Percentiles rank a stretch among this genome's conserved stretches.
These are phyloP conservation scores for Anseranas semipalmata DNA, from an alignment of 2,113 vertebrate genomes.

Conservation along the genomic window DNA sequence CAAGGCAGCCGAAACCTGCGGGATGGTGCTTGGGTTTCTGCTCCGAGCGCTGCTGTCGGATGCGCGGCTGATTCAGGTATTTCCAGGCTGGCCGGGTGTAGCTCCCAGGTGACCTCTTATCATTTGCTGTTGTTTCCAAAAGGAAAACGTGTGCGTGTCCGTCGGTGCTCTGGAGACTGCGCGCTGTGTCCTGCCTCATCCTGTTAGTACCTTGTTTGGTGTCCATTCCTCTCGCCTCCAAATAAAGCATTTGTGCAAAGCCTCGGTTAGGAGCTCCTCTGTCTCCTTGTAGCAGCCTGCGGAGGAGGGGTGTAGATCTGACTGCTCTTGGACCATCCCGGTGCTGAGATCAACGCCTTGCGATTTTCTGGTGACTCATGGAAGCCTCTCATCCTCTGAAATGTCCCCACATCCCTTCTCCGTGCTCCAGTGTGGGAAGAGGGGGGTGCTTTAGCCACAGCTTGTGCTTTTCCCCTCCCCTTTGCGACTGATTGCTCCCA, in stretches of 20 bases:
- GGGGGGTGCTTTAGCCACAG: background rate
- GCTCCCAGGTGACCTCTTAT: background rate
- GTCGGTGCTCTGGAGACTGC: background rate
- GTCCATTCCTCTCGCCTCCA: background rate
- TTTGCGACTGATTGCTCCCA: accelerated
- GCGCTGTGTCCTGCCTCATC: accelerated
- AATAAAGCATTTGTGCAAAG: slow-evolving; percentile 38
- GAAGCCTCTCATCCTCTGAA: background rate
- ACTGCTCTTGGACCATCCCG: background rate
- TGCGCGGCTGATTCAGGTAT: background rate
- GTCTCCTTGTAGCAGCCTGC: background rate
- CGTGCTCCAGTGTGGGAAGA: accelerated
- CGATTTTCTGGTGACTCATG: background rate
- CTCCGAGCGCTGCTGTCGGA: background rate
- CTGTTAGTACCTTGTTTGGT: background rate
- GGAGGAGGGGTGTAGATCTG: background rate
- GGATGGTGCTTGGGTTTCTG: background rate
- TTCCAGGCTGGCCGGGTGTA: accelerated
- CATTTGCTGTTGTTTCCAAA: background rate
- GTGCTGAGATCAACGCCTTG: background rate
- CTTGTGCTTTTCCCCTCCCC: background rate
- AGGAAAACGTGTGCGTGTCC: background rate
- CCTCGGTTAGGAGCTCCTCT: background rate
- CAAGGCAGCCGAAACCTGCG: accelerated
- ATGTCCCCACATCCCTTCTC: background rate